phyloP scores from a whole-genome alignment of 2,113 vertebrate species.

The Otolemur garnettii region DNA sequence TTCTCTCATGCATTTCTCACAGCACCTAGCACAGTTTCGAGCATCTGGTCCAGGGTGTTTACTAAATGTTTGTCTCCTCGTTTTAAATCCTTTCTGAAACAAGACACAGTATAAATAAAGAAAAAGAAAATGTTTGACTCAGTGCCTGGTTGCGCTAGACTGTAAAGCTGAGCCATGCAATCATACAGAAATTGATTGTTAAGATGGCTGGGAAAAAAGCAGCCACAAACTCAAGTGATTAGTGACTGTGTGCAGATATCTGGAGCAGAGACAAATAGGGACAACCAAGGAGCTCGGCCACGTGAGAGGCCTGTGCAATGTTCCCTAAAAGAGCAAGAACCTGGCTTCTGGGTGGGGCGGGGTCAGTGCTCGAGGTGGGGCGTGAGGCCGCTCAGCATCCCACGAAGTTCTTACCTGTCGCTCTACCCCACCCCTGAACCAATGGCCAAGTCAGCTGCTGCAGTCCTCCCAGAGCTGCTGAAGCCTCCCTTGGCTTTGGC shows the following conservation, averaged over 20 bases:
- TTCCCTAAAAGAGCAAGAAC: slow-evolving; percentile 13
- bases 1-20: slow-evolving; percentile 67
- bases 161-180: slow-evolving; percentile 67
- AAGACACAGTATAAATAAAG: slow-evolving; percentile 80
- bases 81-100: slow-evolving; percentile 78
- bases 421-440: background rate
- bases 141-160: slow-evolving; percentile 72
- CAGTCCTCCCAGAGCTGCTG: background rate
- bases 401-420: background rate
- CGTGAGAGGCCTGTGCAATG: background rate
- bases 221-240: slow-evolving; percentile 61
- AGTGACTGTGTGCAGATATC: slow-evolving; percentile 45
- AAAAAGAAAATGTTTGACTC: slow-evolving; percentile 81
- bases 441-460: background rate
- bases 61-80: slow-evolving; percentile 80
- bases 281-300: background rate
- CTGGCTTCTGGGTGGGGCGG: background rate
- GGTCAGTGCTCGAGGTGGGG: background rate
- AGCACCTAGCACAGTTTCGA: slow-evolving; percentile 74
- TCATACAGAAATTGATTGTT: slow-evolving; percentile 78
- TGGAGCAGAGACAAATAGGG: slow-evolving; percentile 38
- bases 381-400: background rate
- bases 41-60: slow-evolving; percentile 81
- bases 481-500: background rate
- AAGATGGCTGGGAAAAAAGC: slow-evolving; percentile 59